Evolutionary conservation across 2,113 vertebrate species (phyloP).

Genomic region (Xenus cinereus): DNA sequence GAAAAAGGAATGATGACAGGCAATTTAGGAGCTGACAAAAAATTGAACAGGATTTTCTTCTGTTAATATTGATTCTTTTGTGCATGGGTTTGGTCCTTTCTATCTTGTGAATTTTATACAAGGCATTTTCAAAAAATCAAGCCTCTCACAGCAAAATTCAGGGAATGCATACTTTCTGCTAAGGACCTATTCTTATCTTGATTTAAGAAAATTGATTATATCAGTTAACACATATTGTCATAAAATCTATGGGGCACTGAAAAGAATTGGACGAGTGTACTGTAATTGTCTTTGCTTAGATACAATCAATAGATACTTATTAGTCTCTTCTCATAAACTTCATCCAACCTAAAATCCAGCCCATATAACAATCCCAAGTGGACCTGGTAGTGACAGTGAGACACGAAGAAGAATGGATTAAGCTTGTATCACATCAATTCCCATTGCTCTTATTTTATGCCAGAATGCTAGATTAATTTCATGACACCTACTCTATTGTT

Average conservation of each 20-base stretch:
- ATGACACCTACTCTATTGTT: neutral
- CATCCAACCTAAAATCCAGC: neutral
- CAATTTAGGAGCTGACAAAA: neutral
- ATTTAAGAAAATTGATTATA: neutral
- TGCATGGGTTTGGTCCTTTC: neutral
- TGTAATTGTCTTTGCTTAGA: neutral
- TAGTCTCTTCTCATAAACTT: constrained; percentile 20
- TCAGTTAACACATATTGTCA: neutral
- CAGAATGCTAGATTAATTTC: constrained; percentile 12
- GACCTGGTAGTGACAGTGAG: constrained; percentile 22
- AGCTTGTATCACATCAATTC: neutral
- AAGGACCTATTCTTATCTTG: neutral
- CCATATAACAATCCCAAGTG: neutral
- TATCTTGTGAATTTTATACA: neutral
- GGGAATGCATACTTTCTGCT: neutral
- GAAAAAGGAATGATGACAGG: neutral
- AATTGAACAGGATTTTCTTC: neutral
- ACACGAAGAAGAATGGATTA: constrained; percentile 21
- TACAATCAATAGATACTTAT: neutral
- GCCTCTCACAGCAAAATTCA: neutral
- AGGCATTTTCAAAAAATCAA: neutral
- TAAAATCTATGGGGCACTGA: neutral
- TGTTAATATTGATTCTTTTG: neutral
- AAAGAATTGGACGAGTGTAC: neutral
- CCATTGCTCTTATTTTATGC: constrained; percentile 3